Conservation (phyloP, 2,888 invertebrate species). For the Acanthosepion lycidas region DNA sequence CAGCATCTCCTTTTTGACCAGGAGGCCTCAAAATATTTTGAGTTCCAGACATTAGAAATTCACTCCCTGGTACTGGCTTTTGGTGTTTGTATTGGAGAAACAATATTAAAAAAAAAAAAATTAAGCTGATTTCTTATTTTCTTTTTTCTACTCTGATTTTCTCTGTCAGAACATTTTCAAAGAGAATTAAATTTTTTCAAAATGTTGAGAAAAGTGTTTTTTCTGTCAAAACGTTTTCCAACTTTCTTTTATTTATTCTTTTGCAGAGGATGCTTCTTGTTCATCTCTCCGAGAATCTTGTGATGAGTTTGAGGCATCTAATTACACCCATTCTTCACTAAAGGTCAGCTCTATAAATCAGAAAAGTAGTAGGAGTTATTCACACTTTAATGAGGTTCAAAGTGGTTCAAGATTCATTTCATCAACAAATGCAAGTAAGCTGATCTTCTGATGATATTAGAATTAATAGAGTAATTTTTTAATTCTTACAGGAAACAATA, state of each 20-base stretch:
- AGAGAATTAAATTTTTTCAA: too few relatives aligned
- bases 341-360: too few relatives aligned
- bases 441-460: background rate
- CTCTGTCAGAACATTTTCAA: too few relatives aligned
- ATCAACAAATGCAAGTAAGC: background rate
- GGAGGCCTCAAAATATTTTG: too few relatives aligned
- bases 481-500: background rate
- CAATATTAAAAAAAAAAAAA: too few relatives aligned
- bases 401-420: background rate
- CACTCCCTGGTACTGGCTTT: too few relatives aligned
- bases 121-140: too few relatives aligned
- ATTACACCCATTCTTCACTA: background rate
- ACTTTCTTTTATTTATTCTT: background rate
- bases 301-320: background rate
- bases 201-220: background rate
- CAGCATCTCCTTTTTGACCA: too few relatives aligned
- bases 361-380: too few relatives aligned
- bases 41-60: too few relatives aligned
- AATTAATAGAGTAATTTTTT: background rate
- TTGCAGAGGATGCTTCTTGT: background rate
- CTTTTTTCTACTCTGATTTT: too few relatives aligned
- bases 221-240: background rate
- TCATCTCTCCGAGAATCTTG: background rate
- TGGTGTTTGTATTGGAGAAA: too few relatives aligned
- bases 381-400: background rate